phyloP scores from a whole-genome alignment of 2,797 vertebrate species.

The Acanthurus lineatus region DNA sequence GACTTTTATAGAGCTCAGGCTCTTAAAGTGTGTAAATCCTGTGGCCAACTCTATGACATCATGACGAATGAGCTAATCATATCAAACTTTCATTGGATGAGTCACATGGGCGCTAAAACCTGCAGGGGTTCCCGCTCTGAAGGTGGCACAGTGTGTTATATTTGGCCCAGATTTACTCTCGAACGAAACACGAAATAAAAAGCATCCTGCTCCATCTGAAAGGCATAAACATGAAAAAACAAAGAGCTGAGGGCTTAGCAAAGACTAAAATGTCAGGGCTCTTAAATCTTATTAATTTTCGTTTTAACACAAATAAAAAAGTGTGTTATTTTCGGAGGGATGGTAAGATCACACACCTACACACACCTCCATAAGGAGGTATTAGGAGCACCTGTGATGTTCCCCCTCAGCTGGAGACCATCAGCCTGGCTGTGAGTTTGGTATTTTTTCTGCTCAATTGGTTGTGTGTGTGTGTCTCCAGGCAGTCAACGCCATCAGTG shows the following conservation, averaged over 20 bases:
- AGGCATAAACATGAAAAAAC: not conserved
- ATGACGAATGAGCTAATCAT: constrained; percentile 81
- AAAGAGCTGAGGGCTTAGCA: not conserved
- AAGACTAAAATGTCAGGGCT: no score
- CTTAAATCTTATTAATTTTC: no score
- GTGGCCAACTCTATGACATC: constrained; percentile 73
- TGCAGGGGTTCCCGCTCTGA: constrained; percentile 52
- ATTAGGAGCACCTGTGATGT: no score
- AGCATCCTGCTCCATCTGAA: not conserved
- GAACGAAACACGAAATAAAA: not conserved
- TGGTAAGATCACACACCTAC: no score
- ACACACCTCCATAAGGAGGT: no score
- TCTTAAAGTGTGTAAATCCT: constrained; percentile 73
- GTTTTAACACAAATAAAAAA: no score
- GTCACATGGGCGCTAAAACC: constrained; percentile 59
- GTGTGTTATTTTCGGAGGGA: no score
- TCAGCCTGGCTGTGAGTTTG: no score
- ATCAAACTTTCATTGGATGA: constrained; percentile 78
- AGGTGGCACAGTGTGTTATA: not conserved
- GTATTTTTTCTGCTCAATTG: no score
- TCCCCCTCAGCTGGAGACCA: no score
- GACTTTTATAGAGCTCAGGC: constrained; percentile 65
- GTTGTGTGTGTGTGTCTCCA: no score
- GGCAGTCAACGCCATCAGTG: no score
- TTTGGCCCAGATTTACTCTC: constrained; percentile 26